Evolutionary conservation across 2,797 vertebrate genomes (phyloP).

Genomic region (Enteromius radiatus): DNA sequence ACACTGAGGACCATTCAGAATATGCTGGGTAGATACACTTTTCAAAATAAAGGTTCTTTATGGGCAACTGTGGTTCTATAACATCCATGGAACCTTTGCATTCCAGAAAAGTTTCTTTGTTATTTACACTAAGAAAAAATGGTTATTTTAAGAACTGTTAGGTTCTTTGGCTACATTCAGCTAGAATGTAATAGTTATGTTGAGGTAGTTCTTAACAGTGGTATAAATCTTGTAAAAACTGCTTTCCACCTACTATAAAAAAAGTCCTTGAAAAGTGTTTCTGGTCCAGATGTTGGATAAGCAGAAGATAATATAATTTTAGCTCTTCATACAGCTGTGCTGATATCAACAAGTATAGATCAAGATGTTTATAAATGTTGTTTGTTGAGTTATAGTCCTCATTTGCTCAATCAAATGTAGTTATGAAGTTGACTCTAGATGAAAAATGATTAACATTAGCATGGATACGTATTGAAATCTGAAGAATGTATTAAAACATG

Average conservation of each 20-base stretch:
- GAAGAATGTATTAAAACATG: background rate
- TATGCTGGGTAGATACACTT: background rate
- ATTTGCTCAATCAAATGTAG: background rate
- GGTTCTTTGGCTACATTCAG: background rate
- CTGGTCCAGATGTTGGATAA: background rate
- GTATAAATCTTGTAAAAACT: background rate
- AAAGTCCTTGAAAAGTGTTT: background rate
- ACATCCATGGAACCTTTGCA: background rate
- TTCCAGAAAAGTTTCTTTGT: background rate
- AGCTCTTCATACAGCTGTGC: background rate
- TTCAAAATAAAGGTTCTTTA: background rate
- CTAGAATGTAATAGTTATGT: background rate
- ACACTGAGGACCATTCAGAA: background rate
- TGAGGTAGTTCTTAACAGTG: background rate
- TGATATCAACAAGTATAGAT: background rate
- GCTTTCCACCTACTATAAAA: background rate
- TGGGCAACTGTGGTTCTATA: background rate
- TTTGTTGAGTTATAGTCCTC: background rate
- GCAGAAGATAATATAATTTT: background rate
- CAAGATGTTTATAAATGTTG: background rate
- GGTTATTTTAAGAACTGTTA: background rate
- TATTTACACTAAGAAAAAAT: background rate
- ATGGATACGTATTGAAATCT: background rate
- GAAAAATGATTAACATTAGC: background rate
- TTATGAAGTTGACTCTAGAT: background rate